Percentiles rank a stretch among this genome's conserved stretches.
Evolutionary conservation across 1,140 invertebrate species (phyloP).

Genomic region (Penaeus vannamei): DNA sequence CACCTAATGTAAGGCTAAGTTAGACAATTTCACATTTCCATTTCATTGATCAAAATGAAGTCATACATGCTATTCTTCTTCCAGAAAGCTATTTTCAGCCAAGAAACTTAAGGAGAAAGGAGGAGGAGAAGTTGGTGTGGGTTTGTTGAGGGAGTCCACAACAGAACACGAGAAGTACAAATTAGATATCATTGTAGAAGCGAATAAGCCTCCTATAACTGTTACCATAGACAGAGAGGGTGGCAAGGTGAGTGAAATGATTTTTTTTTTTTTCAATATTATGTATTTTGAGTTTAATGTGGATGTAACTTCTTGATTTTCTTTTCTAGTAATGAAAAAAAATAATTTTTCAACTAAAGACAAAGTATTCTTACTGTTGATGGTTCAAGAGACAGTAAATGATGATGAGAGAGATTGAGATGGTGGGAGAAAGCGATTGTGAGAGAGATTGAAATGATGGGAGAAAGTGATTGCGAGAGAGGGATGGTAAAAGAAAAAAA

Average conservation of each 20-base stretch:
- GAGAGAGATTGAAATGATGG: no score
- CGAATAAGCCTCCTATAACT: background rate
- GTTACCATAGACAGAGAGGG: slow-evolving; percentile 40
- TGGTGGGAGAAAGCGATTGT: no score
- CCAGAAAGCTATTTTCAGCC: slow-evolving; percentile 82
- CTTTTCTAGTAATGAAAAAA: no score
- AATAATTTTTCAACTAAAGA: no score
- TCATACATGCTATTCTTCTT: background rate
- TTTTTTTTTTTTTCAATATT: no score
- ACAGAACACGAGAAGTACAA: slow-evolving; percentile 83
- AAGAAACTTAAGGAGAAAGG: slow-evolving; percentile 85
- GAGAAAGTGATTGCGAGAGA: no score
- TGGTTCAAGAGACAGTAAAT: no score
- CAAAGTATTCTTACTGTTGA: no score
- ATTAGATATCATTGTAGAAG: slow-evolving; percentile 80
- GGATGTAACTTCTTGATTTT: no score
- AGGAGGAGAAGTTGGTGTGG: slow-evolving; percentile 82
- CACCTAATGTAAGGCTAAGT: slow-evolving; percentile 72
- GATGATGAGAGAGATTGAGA: no score
- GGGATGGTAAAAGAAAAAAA: no score
- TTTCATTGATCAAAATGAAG: background rate
- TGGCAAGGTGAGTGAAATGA: slow-evolving; percentile 21
- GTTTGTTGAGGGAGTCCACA: slow-evolving; percentile 86
- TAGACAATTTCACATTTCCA: background rate
- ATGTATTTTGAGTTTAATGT: no score